phyloP scores from a whole-genome alignment of 2,113 vertebrate genomes.

The Triplophysa siluroides region DNA sequence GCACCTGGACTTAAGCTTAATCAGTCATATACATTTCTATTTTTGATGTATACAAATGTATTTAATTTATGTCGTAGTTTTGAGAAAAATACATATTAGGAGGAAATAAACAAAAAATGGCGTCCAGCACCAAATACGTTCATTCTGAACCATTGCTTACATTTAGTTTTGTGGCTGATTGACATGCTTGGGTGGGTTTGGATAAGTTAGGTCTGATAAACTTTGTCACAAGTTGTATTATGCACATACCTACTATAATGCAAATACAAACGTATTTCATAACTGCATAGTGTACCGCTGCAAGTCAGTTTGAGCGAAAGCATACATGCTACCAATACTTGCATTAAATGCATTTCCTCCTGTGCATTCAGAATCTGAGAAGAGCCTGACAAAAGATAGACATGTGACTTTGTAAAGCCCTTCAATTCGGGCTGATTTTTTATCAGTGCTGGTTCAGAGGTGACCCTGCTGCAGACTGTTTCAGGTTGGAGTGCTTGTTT shows the following conservation, averaged over 20 bases:
- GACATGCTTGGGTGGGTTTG: constrained; percentile 4
- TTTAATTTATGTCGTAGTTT: constrained; percentile 16
- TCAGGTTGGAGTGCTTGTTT: neutral
- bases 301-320: constrained; percentile 36
- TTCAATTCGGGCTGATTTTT: neutral
- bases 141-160: constrained; percentile 24
- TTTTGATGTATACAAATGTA: neutral
- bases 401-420: neutral
- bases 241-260: constrained; percentile 5
- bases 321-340: constrained; percentile 30
- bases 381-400: neutral
- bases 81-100: constrained; percentile 28
- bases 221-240: neutral
- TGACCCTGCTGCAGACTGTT: constrained; percentile 25
- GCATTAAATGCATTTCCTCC: neutral
- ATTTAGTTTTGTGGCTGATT: constrained; percentile 10
- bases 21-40: neutral
- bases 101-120: constrained; percentile 53
- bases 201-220: neutral
- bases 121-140: constrained; percentile 70
- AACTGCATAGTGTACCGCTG: constrained; percentile 46
- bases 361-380: neutral
- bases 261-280: constrained; percentile 12
- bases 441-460: constrained; percentile 6
- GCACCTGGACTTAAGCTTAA: constrained; percentile 43